Base-by-base conservation (phyloP, 2,888 invertebrate species). In the Marasmarcha lunaedactyla region DNA sequence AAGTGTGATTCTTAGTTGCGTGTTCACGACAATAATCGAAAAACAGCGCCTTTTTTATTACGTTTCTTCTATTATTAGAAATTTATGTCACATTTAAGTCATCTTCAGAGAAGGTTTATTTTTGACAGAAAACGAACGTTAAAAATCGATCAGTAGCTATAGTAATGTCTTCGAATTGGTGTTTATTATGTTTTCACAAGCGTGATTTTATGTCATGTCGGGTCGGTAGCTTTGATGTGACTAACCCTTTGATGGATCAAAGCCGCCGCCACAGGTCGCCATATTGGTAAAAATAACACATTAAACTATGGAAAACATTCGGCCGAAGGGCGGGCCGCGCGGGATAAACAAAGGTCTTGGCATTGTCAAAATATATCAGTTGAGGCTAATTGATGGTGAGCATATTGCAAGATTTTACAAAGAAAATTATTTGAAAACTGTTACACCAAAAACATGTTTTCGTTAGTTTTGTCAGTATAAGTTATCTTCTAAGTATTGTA, bases 271-370 rank as follows among this genome's bases (percentile, higher is more conserved):
- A 58, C 62, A 57, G 63, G 65, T 59, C 58, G 63, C 69, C 71
- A 66, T 76, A 76, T 76, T 76, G 73, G 76, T 74, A 70, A 69
- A 71, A 72, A 71, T 68, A 76, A 71, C 76, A 76, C 71, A 73
- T 72, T 64, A 70, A 62, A 63, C 55, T 56, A 54, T 58, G 50
- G 50, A 57, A 55, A 60, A 65, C 66, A 66, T 63, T 35, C 43
- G 60, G 58, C 4, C 13, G 14, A 34, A 34, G 34, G 34, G 30
- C 30, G 30, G 14, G 12, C 14, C 20, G 20, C 7, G 20, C 7
- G n/a, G 33, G 3, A n/a, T 33, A n/a, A 13, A 33, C 33, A 13
- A 13, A 33, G 10, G 33, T 12, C n/a, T 33, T 33, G 13, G 20
- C 20, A 20, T 20, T 20, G 20, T 20, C 20, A 20, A 20, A 20